Conservation (phyloP, 2,888 invertebrate genomes). For the Octodonta nipae region DNA sequence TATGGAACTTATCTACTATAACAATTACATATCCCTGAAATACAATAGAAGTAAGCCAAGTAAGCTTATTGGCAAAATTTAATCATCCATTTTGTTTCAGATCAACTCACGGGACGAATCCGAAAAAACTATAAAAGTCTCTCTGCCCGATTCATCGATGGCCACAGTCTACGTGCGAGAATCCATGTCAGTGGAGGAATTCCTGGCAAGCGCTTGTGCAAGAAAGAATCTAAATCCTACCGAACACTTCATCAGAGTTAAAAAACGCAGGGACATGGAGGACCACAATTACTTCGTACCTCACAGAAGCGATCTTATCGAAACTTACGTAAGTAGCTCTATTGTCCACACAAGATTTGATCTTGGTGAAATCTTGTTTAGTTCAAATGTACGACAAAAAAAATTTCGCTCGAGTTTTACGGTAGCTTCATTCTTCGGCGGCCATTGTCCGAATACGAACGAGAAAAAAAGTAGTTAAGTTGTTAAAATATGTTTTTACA, state of each 20-base stretch:
- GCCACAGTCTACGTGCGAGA: conserved; percentile 79
- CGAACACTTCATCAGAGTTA: conserved; percentile 91
- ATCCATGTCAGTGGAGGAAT: conserved; percentile 90
- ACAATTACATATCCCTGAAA: too few species aligned
- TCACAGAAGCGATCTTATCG: conserved; percentile 84
- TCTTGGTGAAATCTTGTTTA: too few species aligned
- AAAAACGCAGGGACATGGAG: conserved; percentile 87
- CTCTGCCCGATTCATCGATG: conserved; percentile 69
- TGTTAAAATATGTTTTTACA: too few species aligned
- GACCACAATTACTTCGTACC: conserved; percentile 94
- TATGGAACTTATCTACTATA: too few species aligned
- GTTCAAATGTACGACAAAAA: too few species aligned
- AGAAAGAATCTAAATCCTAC: conserved; percentile 84
- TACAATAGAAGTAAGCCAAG: background rate
- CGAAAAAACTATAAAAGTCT: conserved; percentile 79
- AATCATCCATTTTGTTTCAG: conserved; percentile 38
- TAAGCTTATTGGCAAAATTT: background rate
- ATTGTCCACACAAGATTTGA: too few species aligned
- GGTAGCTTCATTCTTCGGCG: too few species aligned
- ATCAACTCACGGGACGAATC: conserved; percentile 75
- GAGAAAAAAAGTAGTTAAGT: too few species aligned
- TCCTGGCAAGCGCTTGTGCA: conserved; percentile 82
- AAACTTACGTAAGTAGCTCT: conserved; percentile 83
- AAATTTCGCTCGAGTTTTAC: too few species aligned
- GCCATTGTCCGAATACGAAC: too few species aligned